Evolutionary conservation across 2,113 vertebrate genomes (phyloP), one percentile per base, ranked within the genome.

Genomic region (Phalacrocorax brasilianus): DNA sequence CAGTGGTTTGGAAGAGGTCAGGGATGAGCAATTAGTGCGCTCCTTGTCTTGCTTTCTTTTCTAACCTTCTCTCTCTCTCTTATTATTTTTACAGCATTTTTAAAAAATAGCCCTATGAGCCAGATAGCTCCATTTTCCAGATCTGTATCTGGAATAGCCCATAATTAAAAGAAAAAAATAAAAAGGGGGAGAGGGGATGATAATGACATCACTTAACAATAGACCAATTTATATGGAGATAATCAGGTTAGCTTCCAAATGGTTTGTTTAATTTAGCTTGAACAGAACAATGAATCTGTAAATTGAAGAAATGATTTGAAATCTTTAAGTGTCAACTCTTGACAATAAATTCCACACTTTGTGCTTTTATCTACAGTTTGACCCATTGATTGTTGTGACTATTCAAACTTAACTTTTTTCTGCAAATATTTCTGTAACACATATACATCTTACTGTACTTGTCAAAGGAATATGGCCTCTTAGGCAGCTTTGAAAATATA

Each of bases 401-500:
- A 47, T 81, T 59, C 35, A 68, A 30, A 68, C 77, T 83, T 71
- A 55, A 27, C 18, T 87, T 89, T 84, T 85, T 72, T 52, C 65
- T 67, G 63, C 86, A 83, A 71, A 19, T 94, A 81, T 70, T 95
- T 93, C 82, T 42, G 33, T 88, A 61, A 40, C 24, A 44, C 65
- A 59, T 67, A 44, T 24, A 28, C 78, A 50, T 90, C 56, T 85
- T 67, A 79, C 53, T 85, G 44, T 59, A 44, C 75, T 68, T 95
- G 78, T 93, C 85, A 5, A 1, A 71, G 95, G 95, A 94, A 71
- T 77, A 42, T 75, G 44, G 77, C 40, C 68, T 96, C 91, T 73
- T 93, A 75, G 84, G 74, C 35, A 77, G 88, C 73, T 91, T 84
- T 92, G 74, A 91, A 95, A 97, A 92, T 94, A 92, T 70, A 88